Evolutionary conservation across 2,797 vertebrate species (phyloP), one percentile per base, ranked within the genome.

Genomic region (Sebastes diaconus): DNA sequence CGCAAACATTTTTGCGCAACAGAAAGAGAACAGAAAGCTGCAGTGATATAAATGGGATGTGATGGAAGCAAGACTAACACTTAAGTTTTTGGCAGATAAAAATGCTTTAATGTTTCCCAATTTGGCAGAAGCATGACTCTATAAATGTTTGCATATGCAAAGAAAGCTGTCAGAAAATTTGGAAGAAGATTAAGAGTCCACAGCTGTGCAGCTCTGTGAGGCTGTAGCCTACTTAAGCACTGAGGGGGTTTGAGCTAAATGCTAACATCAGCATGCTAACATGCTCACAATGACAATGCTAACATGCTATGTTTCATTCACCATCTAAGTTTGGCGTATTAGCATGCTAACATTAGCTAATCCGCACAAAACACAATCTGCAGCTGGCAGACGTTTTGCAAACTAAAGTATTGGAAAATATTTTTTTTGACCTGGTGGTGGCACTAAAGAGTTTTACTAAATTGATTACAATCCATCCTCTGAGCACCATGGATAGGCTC

Each of bases 391-490:
- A 6, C 5, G 16, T 61, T 34, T 27, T 52, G 36, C 6, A 54
- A 54, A 63, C 71, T 6, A 27, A 59, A 29, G 13, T 55, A 55
- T 25, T 61, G 29, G 29, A 32, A n/a, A 61, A 61, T 32, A 3
- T 0, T 0, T 0, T n/a, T 3, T 61, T 61, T 46, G 5, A 72
- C 18, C 39, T 29, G 4, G 42, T 46, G 36, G 20, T 29, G 7
- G 29, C 27, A 2, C 39, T 24, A 24, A 8, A 57, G 25, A n/a
- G 5, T 13, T 32, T 61, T 6, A 6, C 14, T 18, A n/a, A 55
- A 55, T 39, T 29, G 0, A 46, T 68, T 34, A 6, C 29, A 18
- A 70, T 27, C 22, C 7, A 29, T 65, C 30, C 25, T 57, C 46
- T 57, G 32, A 1, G 18, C n/a, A 34, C 7, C 57, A 27, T 39